Evolutionary conservation across 2,113 vertebrate genomes (phyloP).

Genomic region (Nothoprocta perdicaria): DNA sequence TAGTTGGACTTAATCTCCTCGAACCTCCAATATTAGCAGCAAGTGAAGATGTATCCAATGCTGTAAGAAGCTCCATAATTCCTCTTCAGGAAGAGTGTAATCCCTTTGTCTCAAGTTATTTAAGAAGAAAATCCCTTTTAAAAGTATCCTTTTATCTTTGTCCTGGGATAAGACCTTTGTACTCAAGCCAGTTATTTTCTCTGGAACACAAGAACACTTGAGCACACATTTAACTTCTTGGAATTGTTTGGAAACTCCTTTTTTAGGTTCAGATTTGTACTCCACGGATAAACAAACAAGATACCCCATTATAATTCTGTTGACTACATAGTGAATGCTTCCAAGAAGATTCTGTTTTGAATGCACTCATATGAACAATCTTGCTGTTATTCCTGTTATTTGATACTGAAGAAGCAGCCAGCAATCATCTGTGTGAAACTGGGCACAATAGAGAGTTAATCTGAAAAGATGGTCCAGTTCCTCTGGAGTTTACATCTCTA

Average conservation of each 20-base stretch:
- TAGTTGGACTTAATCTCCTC: background rate
- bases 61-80: background rate
- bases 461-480: background rate
- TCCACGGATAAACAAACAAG: background rate
- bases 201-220: background rate
- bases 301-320: background rate
- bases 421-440: background rate
- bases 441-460: background rate
- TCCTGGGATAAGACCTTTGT: background rate
- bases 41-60: background rate
- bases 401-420: background rate
- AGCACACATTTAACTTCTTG: background rate
- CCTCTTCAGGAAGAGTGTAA: background rate
- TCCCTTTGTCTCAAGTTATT: background rate
- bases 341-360: background rate
- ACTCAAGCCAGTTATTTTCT: background rate
- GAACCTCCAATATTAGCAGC: background rate
- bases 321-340: background rate
- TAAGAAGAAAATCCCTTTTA: background rate
- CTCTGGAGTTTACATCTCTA: accelerated
- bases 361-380: accelerated
- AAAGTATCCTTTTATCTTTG: background rate
- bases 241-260: background rate
- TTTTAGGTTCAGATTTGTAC: background rate
- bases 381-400: background rate